Evolutionary conservation across 2,113 vertebrate species (phyloP), one percentile per base, ranked within the genome.

Genomic region (Empidonax alnorum): DNA sequence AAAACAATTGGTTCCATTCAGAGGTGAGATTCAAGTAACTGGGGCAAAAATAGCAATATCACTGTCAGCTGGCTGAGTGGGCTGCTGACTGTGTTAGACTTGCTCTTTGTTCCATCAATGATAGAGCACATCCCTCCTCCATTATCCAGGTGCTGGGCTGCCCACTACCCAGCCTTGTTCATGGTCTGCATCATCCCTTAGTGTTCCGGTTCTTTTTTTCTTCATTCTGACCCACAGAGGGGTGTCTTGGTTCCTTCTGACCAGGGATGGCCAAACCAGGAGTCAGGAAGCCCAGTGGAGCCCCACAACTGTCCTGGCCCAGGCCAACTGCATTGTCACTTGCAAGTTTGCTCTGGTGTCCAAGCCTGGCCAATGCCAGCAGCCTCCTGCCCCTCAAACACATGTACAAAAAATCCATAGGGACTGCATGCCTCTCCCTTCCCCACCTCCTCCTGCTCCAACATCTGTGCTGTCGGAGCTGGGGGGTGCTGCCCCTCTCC

Each of bases 381-480:
- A 63, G 59, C n/a, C 27, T 80, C n/a, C 33, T 44, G 47, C 17
- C 47, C 37, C 39, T 63, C 58, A 75, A 71, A 59, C 10, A 41
- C 31, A 4, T 1, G 5, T 18, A 53, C 0, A 0, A 74, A 47
- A 93, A 84, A 66, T 62, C 30, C 10, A 4, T 33, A 27, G 0
- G 0, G 12, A 19, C 53, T 67, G 68, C 4, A 1, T 4, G 7
- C 24, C 25, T 78, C 33, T 62, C 39, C n/a, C 53, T 63, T 90
- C 52, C 47, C 37, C 25, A 33, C 35, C 31, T 85, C 41, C 15
- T 46, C 25, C 65, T 58, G 37, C 47, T 89, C 56, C 89, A 63
- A 49, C 17, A 25, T 75, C 49, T 3, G 0, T 44, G 61, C 73
- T 62, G 22, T 19, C 2, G 0, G 65, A 78, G 65, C 22, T 2